Conservation (phyloP, 2,888 invertebrate genomes). For the Lithosia quadra region DNA sequence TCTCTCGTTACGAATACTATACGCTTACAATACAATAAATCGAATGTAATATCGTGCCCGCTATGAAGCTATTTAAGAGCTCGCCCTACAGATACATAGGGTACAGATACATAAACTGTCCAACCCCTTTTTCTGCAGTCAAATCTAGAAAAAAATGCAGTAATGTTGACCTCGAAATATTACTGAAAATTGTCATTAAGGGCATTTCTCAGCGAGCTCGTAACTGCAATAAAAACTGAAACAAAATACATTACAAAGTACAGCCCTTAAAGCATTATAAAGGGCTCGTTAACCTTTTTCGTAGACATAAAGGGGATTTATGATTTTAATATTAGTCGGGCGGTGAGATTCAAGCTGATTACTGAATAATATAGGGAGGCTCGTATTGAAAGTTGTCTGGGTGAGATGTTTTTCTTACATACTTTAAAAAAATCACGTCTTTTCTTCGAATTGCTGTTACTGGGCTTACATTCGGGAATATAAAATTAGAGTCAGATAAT, state of each 20-base stretch:
- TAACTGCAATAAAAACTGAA: constrained; percentile 23
- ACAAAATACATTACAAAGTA: constrained; percentile 27
- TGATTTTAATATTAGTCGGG: constrained; percentile 57
- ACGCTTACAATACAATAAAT: too few relatives aligned
- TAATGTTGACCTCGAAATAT: background rate
- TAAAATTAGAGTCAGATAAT: background rate
- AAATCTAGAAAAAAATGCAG: background rate
- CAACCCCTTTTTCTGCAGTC: background rate
- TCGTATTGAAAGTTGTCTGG: constrained; percentile 18
- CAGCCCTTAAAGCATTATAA: constrained; percentile 40
- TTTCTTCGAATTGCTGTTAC: background rate
- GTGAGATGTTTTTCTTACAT: constrained; percentile 1
- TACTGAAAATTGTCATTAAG: constrained; percentile 17
- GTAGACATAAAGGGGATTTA: constrained; percentile 56
- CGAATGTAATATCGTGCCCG: too few relatives aligned
- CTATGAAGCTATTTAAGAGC: too few relatives aligned
- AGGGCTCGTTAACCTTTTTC: constrained; percentile 56
- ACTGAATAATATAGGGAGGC: constrained; percentile 24
- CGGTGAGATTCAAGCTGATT: constrained; percentile 43
- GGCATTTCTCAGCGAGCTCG: constrained; percentile 11
- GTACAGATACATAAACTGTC: too few relatives aligned
- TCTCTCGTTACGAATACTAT: too few relatives aligned
- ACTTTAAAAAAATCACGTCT: background rate
- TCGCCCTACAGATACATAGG: too few relatives aligned
- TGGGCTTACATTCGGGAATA: background rate